Percentiles rank a stretch among this genome's conserved stretches.
Conservation (phyloP, 1,140 invertebrate species). For the Philopotamus ludificatus region DNA sequence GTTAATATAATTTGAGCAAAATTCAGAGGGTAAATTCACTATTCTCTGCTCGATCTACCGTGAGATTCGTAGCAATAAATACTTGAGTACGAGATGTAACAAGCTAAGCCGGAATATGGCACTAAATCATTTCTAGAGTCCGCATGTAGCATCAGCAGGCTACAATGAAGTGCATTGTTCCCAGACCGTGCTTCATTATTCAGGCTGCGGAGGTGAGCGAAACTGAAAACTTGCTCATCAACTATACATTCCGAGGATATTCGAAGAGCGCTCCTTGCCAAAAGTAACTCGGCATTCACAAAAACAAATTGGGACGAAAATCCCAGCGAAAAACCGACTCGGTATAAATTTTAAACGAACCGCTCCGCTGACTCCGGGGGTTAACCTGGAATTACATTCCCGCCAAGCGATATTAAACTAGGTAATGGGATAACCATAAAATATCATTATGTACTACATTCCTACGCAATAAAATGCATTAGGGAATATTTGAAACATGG, state of each 20-base stretch:
- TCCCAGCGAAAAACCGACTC: slow-evolving; percentile 21
- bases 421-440: background rate
- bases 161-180: slow-evolving; percentile 4
- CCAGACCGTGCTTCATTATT: slow-evolving; percentile 5
- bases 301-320: slow-evolving; percentile 26
- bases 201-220: background rate
- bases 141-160: too few relatives aligned
- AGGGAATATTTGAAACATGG: too few relatives aligned
- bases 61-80: too few relatives aligned
- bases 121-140: too few relatives aligned
- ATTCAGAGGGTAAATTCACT: too few relatives aligned
- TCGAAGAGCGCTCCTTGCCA: slow-evolving; percentile 12
- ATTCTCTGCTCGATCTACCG: too few relatives aligned
- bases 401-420: slow-evolving; percentile 2
- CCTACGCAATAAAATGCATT: too few relatives aligned
- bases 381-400: slow-evolving; percentile 10
- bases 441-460: background rate
- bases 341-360: slow-evolving; percentile 27
- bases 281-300: slow-evolving; percentile 6
- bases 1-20: too few relatives aligned
- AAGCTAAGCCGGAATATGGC: too few relatives aligned
- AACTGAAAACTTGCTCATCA: slow-evolving; percentile 19
- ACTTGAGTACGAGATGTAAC: too few relatives aligned
- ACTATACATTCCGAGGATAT: slow-evolving; percentile 23
- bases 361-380: slow-evolving; percentile 17